A percentile compares a stretch with the other conserved stretches of the same genome.
Evolutionary conservation across 2,888 invertebrate genomes (phyloP).

Genomic region (Eucera pruinosa): DNA sequence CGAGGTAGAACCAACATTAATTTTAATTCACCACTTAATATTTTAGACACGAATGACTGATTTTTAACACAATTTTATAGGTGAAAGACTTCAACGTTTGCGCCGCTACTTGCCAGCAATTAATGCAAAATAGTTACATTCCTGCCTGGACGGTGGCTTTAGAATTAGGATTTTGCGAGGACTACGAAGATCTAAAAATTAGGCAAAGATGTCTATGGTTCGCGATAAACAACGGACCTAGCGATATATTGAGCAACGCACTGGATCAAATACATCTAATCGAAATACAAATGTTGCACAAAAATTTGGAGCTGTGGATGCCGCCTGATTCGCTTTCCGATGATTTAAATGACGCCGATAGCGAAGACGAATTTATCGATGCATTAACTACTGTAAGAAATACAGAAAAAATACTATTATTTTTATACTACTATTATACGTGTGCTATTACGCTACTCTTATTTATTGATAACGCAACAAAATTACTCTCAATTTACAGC

Average conservation of each 20-base stretch:
- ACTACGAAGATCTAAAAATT: constrained; percentile 82
- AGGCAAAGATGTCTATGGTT: constrained; percentile 79
- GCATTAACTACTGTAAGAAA: constrained; percentile 86
- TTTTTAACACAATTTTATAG: constrained; percentile 65
- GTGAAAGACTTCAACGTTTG: constrained; percentile 84
- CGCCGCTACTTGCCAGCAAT: constrained; percentile 84
- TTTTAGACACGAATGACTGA: background rate
- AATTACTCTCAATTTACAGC: constrained; percentile 65
- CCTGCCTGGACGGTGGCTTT: constrained; percentile 86
- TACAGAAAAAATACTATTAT: constrained; percentile 1
- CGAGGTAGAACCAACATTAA: constrained; percentile 79
- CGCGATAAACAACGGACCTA: constrained; percentile 80
- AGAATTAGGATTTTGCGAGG: constrained; percentile 85
- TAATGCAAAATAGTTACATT: constrained; percentile 85
- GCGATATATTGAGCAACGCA: constrained; percentile 76
- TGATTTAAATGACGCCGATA: constrained; percentile 81
- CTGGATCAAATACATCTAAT: constrained; percentile 79
- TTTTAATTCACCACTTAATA: background rate
- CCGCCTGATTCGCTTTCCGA: constrained; percentile 64
- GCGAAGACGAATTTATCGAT: constrained; percentile 86
- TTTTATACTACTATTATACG: too few species aligned
- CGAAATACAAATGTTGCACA: constrained; percentile 80
- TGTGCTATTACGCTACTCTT: too few species aligned
- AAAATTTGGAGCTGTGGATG: constrained; percentile 78
- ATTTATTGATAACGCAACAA: too few species aligned